A percentile compares a stretch with the other conserved stretches of the same genome.
Conservation (phyloP, 2,113 vertebrate species). For the Pedetes capensis region DNA sequence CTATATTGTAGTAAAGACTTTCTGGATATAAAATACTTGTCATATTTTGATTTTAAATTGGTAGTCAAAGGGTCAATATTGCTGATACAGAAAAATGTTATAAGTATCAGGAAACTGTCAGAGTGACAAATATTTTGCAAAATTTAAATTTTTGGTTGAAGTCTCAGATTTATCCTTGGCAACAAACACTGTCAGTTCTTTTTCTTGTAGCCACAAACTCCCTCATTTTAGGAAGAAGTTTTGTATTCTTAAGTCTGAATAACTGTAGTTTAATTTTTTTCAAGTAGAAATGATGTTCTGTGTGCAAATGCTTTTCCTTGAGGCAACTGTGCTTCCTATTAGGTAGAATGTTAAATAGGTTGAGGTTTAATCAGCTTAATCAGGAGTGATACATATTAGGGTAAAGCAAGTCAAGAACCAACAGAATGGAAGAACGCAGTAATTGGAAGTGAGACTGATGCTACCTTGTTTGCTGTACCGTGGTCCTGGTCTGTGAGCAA, state of each 20-base stretch:
- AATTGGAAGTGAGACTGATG: neutral
- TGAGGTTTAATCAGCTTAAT: neutral
- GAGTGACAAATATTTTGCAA: neutral
- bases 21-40: too few relatives aligned
- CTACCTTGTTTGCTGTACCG: neutral
- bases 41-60: too few relatives aligned
- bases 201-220: neutral
- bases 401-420: neutral
- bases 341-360: too few relatives aligned
- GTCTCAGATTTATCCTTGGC: neutral
- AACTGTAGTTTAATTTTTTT: neutral
- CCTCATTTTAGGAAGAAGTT: neutral
- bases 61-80: too few relatives aligned
- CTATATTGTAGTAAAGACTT: too few relatives aligned
- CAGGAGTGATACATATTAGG: neutral
- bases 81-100: neutral
- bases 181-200: neutral
- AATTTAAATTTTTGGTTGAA: neutral
- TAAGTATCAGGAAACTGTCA: neutral
- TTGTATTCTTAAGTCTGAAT: neutral
- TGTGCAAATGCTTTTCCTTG: neutral
- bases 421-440: neutral
- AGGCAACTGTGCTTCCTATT: neutral
- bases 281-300: neutral
- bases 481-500: neutral